phyloP scores from a whole-genome alignment of 2,888 invertebrate species.

The Sarcophaga variegata region DNA sequence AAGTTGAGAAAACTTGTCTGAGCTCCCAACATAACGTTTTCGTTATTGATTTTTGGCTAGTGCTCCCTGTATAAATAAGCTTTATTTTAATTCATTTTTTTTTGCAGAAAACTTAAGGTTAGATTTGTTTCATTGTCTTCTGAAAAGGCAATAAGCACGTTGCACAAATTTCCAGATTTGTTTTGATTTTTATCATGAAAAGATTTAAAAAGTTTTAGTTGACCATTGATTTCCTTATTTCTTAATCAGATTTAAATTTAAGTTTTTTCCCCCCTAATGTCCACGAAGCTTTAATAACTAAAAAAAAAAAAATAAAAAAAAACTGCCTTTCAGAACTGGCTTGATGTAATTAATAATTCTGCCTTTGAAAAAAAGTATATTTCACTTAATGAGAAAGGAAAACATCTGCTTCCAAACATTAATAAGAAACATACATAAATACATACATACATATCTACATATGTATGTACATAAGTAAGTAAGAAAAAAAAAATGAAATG shows the following conservation, averaged over 20 bases:
- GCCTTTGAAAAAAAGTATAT: neutral
- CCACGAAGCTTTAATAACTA: neutral
- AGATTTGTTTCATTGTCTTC: too few relatives aligned
- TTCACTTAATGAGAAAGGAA: neutral
- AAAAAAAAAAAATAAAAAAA: too few relatives aligned
- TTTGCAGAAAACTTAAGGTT: too few relatives aligned
- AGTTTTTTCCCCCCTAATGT: neutral
- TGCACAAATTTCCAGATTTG: too few relatives aligned
- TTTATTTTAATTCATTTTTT: too few relatives aligned
- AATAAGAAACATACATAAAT: neutral
- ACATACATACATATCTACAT: too few relatives aligned
- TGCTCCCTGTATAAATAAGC: too few relatives aligned
- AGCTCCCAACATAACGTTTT: too few relatives aligned
- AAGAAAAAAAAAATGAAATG: neutral
- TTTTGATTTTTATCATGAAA: neutral
- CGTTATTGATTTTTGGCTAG: too few relatives aligned
- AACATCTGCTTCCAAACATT: conserved; percentile 30
- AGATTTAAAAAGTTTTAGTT: neutral
- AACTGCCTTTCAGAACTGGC: neutral
- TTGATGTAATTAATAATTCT: neutral
- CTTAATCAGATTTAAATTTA: neutral
- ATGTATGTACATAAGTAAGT: too few relatives aligned
- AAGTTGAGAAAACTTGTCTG: too few relatives aligned
- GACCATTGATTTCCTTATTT: neutral
- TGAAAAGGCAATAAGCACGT: too few relatives aligned